Percentiles rank a stretch among this genome's conserved stretches.
phyloP scores from a whole-genome alignment of 2,113 vertebrate genomes.

The Tragelaphus imberbis region DNA sequence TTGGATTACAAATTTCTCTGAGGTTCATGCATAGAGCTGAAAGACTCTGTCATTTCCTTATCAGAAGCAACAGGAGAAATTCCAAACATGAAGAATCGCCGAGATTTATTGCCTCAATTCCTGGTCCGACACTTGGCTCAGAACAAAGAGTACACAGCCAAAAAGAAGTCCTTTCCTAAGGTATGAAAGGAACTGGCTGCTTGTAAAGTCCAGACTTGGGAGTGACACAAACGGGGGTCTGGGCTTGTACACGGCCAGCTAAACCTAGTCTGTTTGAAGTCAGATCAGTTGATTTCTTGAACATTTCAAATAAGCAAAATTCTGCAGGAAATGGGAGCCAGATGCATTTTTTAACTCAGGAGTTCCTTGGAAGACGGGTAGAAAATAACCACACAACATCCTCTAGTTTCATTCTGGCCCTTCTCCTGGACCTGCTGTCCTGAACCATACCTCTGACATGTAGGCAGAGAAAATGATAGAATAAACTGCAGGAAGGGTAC shows the following conservation, averaged over 20 bases:
- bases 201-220: slow-evolving; percentile 55
- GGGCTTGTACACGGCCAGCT: slow-evolving; percentile 52
- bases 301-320: slow-evolving; percentile 72
- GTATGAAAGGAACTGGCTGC: slow-evolving; percentile 53
- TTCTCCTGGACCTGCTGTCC: not conserved
- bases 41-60: slow-evolving; percentile 60
- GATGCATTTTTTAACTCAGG: slow-evolving; percentile 65
- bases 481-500: too few species aligned
- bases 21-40: slow-evolving; percentile 1
- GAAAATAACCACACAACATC: slow-evolving; percentile 57
- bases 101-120: slow-evolving; percentile 65
- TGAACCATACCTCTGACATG: not conserved
- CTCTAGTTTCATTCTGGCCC: slow-evolving; percentile 21
- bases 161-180: slow-evolving; percentile 55
- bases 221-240: slow-evolving; percentile 50
- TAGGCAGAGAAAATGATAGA: not conserved
- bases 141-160: not conserved
- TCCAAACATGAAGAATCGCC: slow-evolving; percentile 63
- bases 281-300: slow-evolving; percentile 68
- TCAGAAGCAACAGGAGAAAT: slow-evolving; percentile 67
- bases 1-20: slow-evolving; percentile 47
- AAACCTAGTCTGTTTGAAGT: slow-evolving; percentile 68
- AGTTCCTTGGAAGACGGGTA: slow-evolving; percentile 55
- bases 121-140: slow-evolving; percentile 59
- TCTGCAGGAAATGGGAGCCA: slow-evolving; percentile 70